Evolutionary conservation across 2,113 vertebrate genomes (phyloP).

Genomic region (Canis aureus): DNA sequence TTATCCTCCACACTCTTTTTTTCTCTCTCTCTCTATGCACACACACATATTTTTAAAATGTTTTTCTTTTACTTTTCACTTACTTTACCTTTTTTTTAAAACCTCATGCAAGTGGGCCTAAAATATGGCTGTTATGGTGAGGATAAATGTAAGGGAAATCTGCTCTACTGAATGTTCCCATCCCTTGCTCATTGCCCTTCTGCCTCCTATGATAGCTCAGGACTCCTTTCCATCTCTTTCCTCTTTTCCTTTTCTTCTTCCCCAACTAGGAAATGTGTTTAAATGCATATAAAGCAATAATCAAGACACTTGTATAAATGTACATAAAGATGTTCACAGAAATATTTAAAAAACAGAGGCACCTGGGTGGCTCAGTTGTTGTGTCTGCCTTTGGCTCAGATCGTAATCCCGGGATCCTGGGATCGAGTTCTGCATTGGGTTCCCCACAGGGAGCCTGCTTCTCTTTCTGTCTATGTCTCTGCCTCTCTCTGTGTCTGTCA

Average conservation of each 20-base stretch:
- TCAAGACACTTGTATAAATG: background rate
- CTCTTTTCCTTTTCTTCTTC: constrained; percentile 2
- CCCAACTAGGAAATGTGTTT: background rate
- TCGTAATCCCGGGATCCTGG: too few relatives aligned
- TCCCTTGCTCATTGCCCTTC: background rate
- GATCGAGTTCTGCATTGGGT: too few relatives aligned
- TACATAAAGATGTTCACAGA: background rate
- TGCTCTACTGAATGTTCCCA: background rate
- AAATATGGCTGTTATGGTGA: background rate
- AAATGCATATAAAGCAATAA: background rate
- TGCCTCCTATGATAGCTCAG: background rate
- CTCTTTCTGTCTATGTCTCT: too few relatives aligned
- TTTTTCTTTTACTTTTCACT: background rate
- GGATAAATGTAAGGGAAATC: background rate
- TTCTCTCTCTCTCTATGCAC: background rate
- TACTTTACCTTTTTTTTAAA: background rate
- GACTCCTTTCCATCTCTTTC: background rate
- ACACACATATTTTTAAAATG: background rate
- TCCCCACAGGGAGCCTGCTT: too few relatives aligned
- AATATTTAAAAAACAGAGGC: background rate
- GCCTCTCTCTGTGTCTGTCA: too few relatives aligned
- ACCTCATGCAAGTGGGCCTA: background rate
- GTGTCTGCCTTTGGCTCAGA: too few relatives aligned
- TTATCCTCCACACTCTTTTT: background rate
- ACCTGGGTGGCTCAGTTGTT: background rate